Evolutionary conservation across 1,140 invertebrate genomes (phyloP).

Genomic region (Anoplophora glabripennis): DNA sequence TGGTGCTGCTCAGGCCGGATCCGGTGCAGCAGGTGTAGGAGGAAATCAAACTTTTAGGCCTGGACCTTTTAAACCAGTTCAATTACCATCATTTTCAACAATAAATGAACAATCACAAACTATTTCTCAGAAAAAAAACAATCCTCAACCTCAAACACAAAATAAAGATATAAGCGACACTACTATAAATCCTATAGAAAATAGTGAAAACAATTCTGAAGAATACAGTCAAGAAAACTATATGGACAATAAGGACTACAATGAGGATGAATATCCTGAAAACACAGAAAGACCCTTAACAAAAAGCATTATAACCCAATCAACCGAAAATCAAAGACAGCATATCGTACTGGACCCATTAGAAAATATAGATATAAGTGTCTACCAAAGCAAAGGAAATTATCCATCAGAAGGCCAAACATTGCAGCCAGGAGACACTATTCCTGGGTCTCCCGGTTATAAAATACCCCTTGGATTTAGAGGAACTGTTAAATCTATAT

Average conservation of each 20-base stretch:
- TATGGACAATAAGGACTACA: constrained; percentile 51
- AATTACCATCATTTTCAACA: not conserved
- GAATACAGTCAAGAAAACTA: constrained; percentile 46
- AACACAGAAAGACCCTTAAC: constrained; percentile 29
- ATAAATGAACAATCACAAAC: not conserved
- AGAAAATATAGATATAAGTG: constrained; percentile 52
- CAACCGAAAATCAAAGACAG: constrained; percentile 46
- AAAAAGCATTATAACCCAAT: constrained; percentile 28
- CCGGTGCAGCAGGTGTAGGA: constrained; percentile 56
- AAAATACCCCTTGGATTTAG: constrained; percentile 66
- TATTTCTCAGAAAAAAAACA: not conserved
- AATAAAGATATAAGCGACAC: not conserved
- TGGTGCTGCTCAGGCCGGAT: constrained; percentile 76
- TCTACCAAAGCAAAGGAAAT: constrained; percentile 51
- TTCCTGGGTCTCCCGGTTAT: constrained; percentile 61
- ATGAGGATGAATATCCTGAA: constrained; percentile 48
- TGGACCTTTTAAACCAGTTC: constrained; percentile 30
- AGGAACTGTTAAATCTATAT: constrained; percentile 60
- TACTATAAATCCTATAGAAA: no score
- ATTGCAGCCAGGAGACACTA: constrained; percentile 60
- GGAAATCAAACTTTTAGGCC: constrained; percentile 21
- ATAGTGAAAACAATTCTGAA: no score
- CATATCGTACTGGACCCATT: constrained; percentile 55
- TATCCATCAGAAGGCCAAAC: constrained; percentile 51
- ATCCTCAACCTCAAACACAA: not conserved